Percentiles rank a stretch among this genome's conserved stretches.
Evolutionary conservation across 2,797 vertebrate genomes (phyloP).

Genomic region (Poecilia wingei): DNA sequence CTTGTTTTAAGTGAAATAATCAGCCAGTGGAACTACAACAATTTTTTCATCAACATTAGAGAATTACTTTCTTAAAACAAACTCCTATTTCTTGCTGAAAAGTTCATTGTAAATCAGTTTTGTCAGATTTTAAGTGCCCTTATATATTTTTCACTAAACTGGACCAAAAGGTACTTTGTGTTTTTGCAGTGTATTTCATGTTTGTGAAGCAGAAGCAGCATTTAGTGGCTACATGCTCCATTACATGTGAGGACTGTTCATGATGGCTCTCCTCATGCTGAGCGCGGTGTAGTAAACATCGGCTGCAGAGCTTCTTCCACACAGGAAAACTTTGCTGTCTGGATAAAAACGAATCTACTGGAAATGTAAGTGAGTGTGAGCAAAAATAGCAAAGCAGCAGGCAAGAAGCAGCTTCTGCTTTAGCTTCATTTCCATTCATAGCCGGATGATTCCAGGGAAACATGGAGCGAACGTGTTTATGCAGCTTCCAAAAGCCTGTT

Average conservation of each 20-base stretch:
- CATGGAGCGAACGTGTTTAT: not conserved
- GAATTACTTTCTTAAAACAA: too few species aligned
- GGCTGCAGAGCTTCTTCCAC: not conserved
- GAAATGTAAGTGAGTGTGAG: not conserved
- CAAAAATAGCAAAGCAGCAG: not conserved
- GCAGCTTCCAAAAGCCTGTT: not conserved
- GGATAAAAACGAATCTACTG: not conserved
- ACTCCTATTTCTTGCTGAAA: too few species aligned
- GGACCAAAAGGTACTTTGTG: too few species aligned
- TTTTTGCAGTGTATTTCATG: too few species aligned
- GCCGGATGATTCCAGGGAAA: not conserved
- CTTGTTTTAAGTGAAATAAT: too few species aligned
- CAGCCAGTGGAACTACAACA: too few species aligned
- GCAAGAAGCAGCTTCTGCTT: not conserved
- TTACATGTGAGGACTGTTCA: slow-evolving; percentile 7
- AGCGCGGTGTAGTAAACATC: not conserved
- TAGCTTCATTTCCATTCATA: slow-evolving; percentile 1
- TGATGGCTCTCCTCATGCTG: not conserved
- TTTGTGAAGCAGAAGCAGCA: not conserved
- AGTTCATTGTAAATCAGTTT: too few species aligned
- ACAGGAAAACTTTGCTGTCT: not conserved
- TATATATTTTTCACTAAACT: too few species aligned
- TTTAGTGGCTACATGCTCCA: not conserved
- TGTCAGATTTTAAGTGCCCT: too few species aligned
- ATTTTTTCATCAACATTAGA: too few species aligned